Evolutionary conservation across 1,140 invertebrate species (phyloP).

Genomic region (Drosophila kanapiae): DNA sequence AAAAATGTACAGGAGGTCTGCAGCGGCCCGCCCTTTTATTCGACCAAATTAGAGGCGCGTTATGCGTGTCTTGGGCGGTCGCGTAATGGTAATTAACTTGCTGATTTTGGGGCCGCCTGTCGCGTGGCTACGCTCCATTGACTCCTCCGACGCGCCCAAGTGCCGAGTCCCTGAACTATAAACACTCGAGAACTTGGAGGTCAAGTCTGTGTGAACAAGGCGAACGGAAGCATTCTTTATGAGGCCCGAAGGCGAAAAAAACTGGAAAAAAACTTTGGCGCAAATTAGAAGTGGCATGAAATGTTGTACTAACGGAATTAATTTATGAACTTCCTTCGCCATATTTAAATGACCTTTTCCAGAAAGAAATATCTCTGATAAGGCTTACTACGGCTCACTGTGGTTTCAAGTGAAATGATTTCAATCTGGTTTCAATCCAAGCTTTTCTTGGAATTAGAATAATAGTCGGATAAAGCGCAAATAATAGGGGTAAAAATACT

Average conservation of each 20-base stretch:
- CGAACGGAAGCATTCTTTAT: constrained; percentile 22
- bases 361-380: not conserved
- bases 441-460: not conserved
- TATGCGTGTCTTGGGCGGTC: constrained; percentile 45
- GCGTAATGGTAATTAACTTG: constrained; percentile 68
- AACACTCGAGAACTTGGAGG: constrained; percentile 2
- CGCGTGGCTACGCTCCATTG: constrained; percentile 75
- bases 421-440: not conserved
- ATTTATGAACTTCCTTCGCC: not conserved
- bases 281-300: constrained; percentile 22
- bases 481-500: not conserved
- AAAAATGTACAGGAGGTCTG: constrained; percentile 38
- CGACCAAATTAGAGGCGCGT: constrained; percentile 56
- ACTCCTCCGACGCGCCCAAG: constrained; percentile 25
- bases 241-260: constrained; percentile 18
- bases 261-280: not conserved
- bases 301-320: constrained; percentile 10
- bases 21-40: constrained; percentile 20
- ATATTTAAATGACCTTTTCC: not conserved
- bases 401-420: not conserved
- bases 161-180: constrained; percentile 13
- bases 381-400: not conserved
- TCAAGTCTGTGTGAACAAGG: constrained; percentile 23
- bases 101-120: constrained; percentile 53
- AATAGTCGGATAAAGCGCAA: no score